phyloP scores from a whole-genome alignment of 1,140 invertebrate genomes.

The Bombyx mandarina region DNA sequence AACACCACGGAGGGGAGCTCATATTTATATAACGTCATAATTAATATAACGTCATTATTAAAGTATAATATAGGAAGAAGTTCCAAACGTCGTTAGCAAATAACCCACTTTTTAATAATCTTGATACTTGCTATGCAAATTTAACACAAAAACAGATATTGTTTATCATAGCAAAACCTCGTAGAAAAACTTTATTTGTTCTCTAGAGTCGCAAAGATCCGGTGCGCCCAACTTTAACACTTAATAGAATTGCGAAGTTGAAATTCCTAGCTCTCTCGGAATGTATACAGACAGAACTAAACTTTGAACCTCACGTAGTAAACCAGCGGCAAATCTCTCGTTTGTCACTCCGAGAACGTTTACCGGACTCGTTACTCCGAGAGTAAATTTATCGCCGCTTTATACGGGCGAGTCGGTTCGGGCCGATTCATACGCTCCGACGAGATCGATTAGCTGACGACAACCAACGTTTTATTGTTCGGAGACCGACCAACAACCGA shows the following conservation, averaged over 20 bases:
- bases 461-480: slow-evolving; percentile 13
- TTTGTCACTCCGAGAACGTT: slow-evolving; percentile 39
- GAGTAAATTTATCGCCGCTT: slow-evolving; percentile 39
- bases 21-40: too few relatives aligned
- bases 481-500: slow-evolving; percentile 9
- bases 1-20: too few relatives aligned
- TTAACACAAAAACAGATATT: too few relatives aligned
- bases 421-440: slow-evolving; percentile 16
- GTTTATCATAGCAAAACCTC: too few relatives aligned
- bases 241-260: slow-evolving; percentile 6
- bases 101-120: too few relatives aligned
- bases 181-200: too few relatives aligned
- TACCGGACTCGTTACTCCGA: slow-evolving; percentile 27
- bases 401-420: slow-evolving; percentile 28
- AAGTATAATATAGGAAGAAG: too few relatives aligned
- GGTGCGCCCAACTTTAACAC: slow-evolving; percentile 3
- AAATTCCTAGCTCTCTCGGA: slow-evolving; percentile 2
- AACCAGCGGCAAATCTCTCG: slow-evolving; percentile 34
- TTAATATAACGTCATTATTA: too few relatives aligned
- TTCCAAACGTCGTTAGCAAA: too few relatives aligned
- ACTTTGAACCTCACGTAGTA: slow-evolving; percentile 22
- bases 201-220: too few relatives aligned
- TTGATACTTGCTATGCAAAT: too few relatives aligned
- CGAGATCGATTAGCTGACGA: slow-evolving; percentile 17
- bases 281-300: slow-evolving; percentile 19